Evolutionary conservation across 2,113 vertebrate genomes (phyloP).

Genomic region (Dryoscopus gambensis): DNA sequence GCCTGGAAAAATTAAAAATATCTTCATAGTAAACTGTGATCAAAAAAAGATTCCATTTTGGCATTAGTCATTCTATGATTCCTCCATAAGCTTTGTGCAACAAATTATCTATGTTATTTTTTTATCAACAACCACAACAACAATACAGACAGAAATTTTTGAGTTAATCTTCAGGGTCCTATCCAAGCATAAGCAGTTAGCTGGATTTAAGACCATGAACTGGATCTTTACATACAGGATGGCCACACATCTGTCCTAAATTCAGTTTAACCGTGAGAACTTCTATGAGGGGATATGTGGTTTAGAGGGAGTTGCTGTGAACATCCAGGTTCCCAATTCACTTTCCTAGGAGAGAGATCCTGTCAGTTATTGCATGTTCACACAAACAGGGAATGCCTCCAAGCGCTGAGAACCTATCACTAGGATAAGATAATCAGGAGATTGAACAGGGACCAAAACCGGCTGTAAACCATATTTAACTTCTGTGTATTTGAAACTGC

Average conservation of each 20-base stretch:
- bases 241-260: not conserved
- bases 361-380: accelerated
- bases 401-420: not conserved
- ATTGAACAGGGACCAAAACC: not conserved
- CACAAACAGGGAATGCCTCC: not conserved
- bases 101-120: not conserved
- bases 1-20: not conserved
- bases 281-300: accelerated
- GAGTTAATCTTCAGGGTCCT: not conserved
- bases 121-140: not conserved
- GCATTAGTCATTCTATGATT: not conserved
- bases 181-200: not conserved
- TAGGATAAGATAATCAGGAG: not conserved
- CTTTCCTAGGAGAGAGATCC: not conserved
- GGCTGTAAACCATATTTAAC: not conserved
- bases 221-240: not conserved
- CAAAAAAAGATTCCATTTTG: not conserved
- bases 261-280: not conserved
- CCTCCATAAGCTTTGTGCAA: not conserved
- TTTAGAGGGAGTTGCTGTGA: not conserved
- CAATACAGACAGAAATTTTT: not conserved
- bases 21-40: not conserved
- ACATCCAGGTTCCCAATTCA: not conserved
- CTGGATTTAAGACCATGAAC: not conserved
- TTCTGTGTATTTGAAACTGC: not conserved